Evolutionary conservation across 2,797 vertebrate genomes (phyloP), one percentile per base, ranked within the genome.

Genomic region (Melanotaenia nigrans): DNA sequence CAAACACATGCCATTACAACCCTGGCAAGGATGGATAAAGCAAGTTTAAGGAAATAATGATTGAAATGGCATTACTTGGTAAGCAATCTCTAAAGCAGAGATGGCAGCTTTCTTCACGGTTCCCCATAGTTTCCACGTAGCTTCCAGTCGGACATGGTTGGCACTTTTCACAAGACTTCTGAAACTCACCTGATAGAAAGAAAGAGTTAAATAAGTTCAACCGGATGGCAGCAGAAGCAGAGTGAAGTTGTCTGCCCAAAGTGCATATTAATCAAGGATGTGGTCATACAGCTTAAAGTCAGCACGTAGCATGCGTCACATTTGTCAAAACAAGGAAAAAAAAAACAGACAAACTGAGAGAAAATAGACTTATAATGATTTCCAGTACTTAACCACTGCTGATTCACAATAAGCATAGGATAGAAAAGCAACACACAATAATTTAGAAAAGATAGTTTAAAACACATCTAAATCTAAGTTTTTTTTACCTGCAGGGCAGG

Each of bases 401-500:
- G 73, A 81, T 62, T 79, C 22, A 73, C 33, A 59, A 28, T 51
- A 32, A 72, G 12, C 0, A 30, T 8, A 57, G 65, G 24, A 22
- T n/a, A 62, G 18, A 64, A n/a, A 22, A 69, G 5, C 3, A 65
- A 24, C 0, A 58, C 9, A 59, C 20, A 58, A 20, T 30, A 42
- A 73, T 59, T 30, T 1, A 32, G 6, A 9, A 51, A 18, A 25
- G 16, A 57, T 42, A 42, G 40, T 42, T n/a, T 47, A 35, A 45
- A n/a, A 60, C 10, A 18, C 0, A 45, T 16, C 20, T 18, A 1
- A 14, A 3, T 3, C 3, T 62, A 2, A 7, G 1, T 63, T 68
- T 28, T 77, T 77, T 80, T 89, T 75, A 95, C 94, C 94, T 89
- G 92, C 18, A 68, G 61, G 35, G 12, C 94, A 95, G 36, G 16